Base-by-base conservation (phyloP, 1,140 invertebrate genomes). In the Drosophila nasuta region DNA sequence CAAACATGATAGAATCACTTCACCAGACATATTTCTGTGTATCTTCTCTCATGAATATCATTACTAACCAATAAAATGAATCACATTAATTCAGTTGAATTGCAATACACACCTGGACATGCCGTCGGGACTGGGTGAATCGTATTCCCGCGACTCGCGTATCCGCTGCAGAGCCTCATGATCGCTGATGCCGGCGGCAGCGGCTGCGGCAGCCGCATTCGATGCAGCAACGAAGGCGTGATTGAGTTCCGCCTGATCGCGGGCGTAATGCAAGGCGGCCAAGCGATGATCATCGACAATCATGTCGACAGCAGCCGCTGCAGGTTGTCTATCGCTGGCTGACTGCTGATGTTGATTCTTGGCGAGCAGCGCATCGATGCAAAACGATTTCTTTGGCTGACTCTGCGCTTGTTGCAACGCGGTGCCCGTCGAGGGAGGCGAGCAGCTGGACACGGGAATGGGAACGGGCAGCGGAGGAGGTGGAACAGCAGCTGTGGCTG, bases 281-380 rank as follows among this genome's bases (percentile, higher is more conserved):
- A 91, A 46, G 5, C 88, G 91, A 62, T 92, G 91, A 67, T 92
- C 85, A 3, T 79, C 85, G n/a, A 77, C 80, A 13, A 88, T 74
- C 30, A 83, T 80, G 20, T 75, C 72, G 11, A 66, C 10, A 10
- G 72, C 28, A 51, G 28, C 13, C 4, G 10, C 30, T 15, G 10
- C 17, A 15, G n/a, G 57, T 33, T 59, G 70, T 13, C 62, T 52
- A 0, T 81, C 79, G n/a, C 58, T 68, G 25, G 35, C 7, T 7
- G 72, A 13, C 35, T 70, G 76, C 28, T 70, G 76, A 45, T 81
- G 69, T 56, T 75, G 92, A 46, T 75, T 92, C 70, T 92, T 92
- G 28, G 92, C 95, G 10, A 96, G 79, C n/a, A 96, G 85, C 0
- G 95, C 95, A 56, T 96, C 95, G 59, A 96, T 96, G 79, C 95